Conservation (phyloP, 2,797 vertebrate species). For the Margarornis squamiger region DNA sequence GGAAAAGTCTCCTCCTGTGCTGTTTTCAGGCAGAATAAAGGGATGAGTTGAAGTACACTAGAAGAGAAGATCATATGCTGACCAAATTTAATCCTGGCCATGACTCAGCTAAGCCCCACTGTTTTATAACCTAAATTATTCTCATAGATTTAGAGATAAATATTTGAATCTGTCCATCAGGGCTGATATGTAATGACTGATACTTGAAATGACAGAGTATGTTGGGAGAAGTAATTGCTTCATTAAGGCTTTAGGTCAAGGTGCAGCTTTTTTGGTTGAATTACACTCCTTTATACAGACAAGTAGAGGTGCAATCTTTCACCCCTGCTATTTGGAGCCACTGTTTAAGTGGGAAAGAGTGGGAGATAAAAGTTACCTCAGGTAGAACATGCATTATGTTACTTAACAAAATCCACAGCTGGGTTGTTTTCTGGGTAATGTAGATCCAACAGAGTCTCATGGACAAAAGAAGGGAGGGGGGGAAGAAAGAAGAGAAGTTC, state of each 20-base stretch:
- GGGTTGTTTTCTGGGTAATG: background rate
- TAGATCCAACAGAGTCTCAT: background rate
- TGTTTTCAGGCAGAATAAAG: background rate
- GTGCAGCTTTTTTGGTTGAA: background rate
- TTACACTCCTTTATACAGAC: background rate
- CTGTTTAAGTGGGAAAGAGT: background rate
- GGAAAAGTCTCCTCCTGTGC: background rate
- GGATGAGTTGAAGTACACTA: background rate
- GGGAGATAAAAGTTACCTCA: background rate
- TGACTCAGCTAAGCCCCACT: background rate
- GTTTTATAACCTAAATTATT: background rate
- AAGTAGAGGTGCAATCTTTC: background rate
- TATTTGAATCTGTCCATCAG: background rate
- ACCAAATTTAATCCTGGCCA: background rate
- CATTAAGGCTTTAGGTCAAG: background rate
- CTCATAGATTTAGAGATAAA: background rate
- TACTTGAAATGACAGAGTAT: background rate
- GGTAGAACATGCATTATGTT: background rate
- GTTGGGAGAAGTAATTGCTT: background rate
- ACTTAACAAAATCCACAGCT: background rate
- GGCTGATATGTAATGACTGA: background rate
- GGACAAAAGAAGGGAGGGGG: background rate
- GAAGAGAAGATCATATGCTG: background rate
- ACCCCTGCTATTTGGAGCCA: background rate
- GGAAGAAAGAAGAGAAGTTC: background rate